Conservation (phyloP, 2,113 vertebrate genomes). For the Acrocephalus kingi region DNA sequence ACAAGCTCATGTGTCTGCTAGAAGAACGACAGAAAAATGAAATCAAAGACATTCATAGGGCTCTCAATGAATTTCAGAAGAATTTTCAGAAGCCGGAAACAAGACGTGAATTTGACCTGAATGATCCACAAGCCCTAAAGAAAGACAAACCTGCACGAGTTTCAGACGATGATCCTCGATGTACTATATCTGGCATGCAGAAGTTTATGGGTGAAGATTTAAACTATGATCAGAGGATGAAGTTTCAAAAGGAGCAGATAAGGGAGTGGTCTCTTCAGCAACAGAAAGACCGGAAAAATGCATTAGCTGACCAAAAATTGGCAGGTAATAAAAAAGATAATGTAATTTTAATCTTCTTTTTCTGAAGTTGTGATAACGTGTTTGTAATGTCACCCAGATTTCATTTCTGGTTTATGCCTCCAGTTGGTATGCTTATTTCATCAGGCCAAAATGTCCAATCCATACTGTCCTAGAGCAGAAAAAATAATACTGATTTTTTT, state of each 20-base stretch:
- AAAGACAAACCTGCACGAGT: constrained; percentile 69
- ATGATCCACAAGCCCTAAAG: constrained; percentile 74
- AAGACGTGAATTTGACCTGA: constrained; percentile 81
- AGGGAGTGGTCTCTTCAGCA: constrained; percentile 87
- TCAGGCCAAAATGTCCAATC: background rate
- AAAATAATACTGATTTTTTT: background rate
- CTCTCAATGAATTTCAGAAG: constrained; percentile 70
- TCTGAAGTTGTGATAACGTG: background rate
- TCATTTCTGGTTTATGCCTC: background rate
- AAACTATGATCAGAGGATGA: constrained; percentile 62
- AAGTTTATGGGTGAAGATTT: constrained; percentile 87
- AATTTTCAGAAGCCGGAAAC: constrained; percentile 76
- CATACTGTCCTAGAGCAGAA: background rate
- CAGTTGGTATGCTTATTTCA: background rate
- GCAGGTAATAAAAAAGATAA: constrained; percentile 69
- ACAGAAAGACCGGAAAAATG: constrained; percentile 70
- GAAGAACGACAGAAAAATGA: constrained; percentile 71
- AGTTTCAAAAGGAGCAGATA: constrained; percentile 84
- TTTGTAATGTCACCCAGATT: background rate
- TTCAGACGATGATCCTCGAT: constrained; percentile 62
- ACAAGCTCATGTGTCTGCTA: constrained; percentile 70
- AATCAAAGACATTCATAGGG: constrained; percentile 61
- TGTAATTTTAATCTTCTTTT: background rate
- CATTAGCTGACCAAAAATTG: constrained; percentile 58
- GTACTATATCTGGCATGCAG: constrained; percentile 77